phyloP scores from a whole-genome alignment of 2,888 invertebrate species.

The Euzophera pinguis region DNA sequence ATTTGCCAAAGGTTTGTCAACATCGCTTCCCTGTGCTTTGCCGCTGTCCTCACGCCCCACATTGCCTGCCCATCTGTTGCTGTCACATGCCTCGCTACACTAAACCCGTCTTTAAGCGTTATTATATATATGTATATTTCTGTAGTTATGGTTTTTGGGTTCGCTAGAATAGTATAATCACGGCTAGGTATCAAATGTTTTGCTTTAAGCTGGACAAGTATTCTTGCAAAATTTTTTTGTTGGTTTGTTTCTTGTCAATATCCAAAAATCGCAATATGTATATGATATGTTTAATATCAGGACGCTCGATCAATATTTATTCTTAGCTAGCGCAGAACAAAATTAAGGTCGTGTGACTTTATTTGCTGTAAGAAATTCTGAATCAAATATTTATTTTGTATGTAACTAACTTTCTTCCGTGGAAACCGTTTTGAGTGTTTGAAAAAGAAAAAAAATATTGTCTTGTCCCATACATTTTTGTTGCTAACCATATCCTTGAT shows the following conservation, averaged over 20 bases:
- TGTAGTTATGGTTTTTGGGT: conserved; percentile 35
- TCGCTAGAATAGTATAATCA: conserved; percentile 13
- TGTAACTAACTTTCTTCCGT: too few species aligned
- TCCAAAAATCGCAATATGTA: background rate
- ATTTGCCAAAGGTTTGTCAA: conserved; percentile 15
- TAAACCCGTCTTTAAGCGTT: conserved; percentile 66
- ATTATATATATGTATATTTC: conserved; percentile 39
- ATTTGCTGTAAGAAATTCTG: too few species aligned
- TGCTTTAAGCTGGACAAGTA: background rate
- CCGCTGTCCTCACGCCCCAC: conserved; percentile 65
- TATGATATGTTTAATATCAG: too few species aligned
- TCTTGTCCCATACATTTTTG: too few species aligned
- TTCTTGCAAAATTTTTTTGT: too few species aligned
- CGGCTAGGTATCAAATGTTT: background rate
- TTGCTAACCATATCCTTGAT: too few species aligned
- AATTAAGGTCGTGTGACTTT: too few species aligned
- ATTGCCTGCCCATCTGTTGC: conserved; percentile 71
- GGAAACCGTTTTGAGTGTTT: too few species aligned
- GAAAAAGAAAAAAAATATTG: too few species aligned
- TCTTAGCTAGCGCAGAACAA: too few species aligned
- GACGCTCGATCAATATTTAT: too few species aligned
- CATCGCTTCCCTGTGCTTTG: conserved; percentile 51
- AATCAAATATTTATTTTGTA: too few species aligned
- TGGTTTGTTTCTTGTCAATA: background rate
- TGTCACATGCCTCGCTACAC: conserved; percentile 74